Conservation (phyloP, 1,140 invertebrate species). For the Vanessa tameamea region DNA sequence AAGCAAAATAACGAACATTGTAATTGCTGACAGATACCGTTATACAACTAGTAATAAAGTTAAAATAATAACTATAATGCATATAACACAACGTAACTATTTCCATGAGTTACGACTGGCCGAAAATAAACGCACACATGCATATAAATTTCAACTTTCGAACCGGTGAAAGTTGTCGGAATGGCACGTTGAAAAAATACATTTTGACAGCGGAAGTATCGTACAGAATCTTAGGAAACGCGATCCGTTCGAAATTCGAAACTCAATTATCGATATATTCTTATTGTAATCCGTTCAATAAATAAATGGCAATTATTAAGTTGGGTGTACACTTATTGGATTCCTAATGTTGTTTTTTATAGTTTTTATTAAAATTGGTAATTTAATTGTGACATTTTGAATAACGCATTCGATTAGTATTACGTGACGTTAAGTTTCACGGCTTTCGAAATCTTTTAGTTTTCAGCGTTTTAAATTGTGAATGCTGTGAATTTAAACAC, state of each 20-base stretch:
- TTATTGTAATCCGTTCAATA: not conserved
- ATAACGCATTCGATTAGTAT: not conserved
- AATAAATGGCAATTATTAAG: not conserved
- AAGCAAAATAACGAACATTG: constrained; percentile 24
- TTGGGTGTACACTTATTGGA: not conserved
- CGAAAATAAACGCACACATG: constrained; percentile 38
- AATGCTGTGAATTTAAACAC: constrained; percentile 8
- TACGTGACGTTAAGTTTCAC: not conserved
- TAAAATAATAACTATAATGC: constrained; percentile 10
- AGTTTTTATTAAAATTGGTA: too few relatives aligned
- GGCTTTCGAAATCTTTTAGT: not conserved
- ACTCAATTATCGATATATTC: constrained; percentile 7
- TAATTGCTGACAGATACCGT: constrained; percentile 24
- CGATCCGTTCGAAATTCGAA: constrained; percentile 17
- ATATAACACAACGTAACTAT: constrained; percentile 10
- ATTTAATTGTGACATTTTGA: not conserved
- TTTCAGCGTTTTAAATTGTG: not conserved
- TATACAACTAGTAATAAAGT: constrained; percentile 18
- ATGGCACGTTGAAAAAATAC: constrained; percentile 35
- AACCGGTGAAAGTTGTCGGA: constrained; percentile 34
- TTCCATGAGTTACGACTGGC: constrained; percentile 26
- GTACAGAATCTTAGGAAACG: constrained; percentile 17
- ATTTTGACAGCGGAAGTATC: constrained; percentile 32
- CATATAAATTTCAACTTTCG: constrained; percentile 40
- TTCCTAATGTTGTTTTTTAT: not conserved